Percentiles rank a stretch among this genome's conserved stretches.
Conservation (phyloP, 2,113 vertebrate genomes). For the Alosa alosa region DNA sequence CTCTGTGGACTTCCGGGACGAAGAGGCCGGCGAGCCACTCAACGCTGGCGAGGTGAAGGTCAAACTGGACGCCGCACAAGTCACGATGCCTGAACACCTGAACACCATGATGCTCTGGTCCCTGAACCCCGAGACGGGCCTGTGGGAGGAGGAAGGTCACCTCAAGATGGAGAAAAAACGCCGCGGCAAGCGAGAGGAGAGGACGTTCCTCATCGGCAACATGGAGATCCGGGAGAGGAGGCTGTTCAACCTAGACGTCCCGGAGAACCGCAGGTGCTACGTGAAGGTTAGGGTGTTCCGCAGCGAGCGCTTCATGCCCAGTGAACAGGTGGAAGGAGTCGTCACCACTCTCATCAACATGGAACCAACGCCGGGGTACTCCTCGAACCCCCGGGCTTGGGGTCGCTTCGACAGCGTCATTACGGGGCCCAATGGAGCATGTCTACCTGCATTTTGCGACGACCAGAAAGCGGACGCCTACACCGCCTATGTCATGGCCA, state of each 20-base stretch:
- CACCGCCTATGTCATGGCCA: slow-evolving; percentile 85
- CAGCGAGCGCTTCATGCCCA: slow-evolving; percentile 89
- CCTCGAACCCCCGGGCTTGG: slow-evolving; percentile 92
- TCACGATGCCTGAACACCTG: slow-evolving; percentile 87
- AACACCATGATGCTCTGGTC: slow-evolving; percentile 94
- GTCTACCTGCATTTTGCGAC: slow-evolving; percentile 93
- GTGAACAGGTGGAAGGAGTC: slow-evolving; percentile 90
- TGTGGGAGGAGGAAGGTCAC: slow-evolving; percentile 94
- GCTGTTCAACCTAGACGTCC: slow-evolving; percentile 95
- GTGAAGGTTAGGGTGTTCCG: slow-evolving; percentile 90
- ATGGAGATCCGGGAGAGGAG: slow-evolving; percentile 96
- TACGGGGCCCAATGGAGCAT: slow-evolving; percentile 87
- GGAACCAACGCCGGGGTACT: slow-evolving; percentile 86
- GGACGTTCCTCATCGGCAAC: slow-evolving; percentile 94
- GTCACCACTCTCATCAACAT: slow-evolving; percentile 91
- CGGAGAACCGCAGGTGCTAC: slow-evolving; percentile 90
- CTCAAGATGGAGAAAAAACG: slow-evolving; percentile 77
- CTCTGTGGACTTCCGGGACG: slow-evolving; percentile 88
- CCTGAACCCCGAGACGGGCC: slow-evolving; percentile 88
- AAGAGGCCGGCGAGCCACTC: slow-evolving; percentile 78
- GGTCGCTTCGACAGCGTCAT: slow-evolving; percentile 93
- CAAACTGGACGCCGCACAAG: slow-evolving; percentile 85
- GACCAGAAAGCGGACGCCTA: slow-evolving; percentile 87
- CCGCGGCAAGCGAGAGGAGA: slow-evolving; percentile 84
- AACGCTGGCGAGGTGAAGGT: slow-evolving; percentile 91